Evolutionary conservation across 2,113 vertebrate species (phyloP).

Genomic region (Pampusana beccarii): DNA sequence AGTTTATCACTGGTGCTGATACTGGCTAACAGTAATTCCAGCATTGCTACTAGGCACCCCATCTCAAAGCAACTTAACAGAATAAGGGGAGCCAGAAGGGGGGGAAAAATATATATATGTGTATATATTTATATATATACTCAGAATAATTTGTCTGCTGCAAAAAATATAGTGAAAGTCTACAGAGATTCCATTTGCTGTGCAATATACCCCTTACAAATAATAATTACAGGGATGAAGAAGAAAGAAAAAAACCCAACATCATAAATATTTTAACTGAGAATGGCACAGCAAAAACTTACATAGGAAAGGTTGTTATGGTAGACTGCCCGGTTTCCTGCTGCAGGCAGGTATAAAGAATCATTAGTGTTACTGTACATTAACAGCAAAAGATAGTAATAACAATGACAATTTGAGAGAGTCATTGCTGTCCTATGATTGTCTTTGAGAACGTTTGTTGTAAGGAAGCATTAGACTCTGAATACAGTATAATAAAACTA

Average conservation of each 20-base stretch:
- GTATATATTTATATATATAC: too few species aligned
- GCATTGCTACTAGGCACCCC: background rate
- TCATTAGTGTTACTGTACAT: background rate
- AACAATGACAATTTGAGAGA: background rate
- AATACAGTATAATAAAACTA: background rate
- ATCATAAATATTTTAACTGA: constrained; percentile 23
- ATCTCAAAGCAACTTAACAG: background rate
- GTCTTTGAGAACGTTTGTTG: background rate
- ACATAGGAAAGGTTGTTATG: background rate
- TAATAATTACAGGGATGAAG: background rate
- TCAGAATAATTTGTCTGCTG: background rate
- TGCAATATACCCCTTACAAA: background rate
- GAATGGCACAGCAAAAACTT: background rate
- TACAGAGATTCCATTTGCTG: background rate
- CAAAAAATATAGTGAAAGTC: background rate
- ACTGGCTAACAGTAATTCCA: background rate
- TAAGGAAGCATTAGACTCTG: background rate
- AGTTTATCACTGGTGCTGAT: constrained; percentile 17
- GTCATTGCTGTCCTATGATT: background rate
- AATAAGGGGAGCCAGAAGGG: background rate
- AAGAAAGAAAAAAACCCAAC: background rate
- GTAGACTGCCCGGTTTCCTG: constrained; percentile 32
- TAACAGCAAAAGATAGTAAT: background rate
- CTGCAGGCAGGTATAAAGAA: constrained; percentile 22
- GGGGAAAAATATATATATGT: background rate